Conservation (phyloP, 2,888 invertebrate species). For the Drosophila cyrtoloma region DNA sequence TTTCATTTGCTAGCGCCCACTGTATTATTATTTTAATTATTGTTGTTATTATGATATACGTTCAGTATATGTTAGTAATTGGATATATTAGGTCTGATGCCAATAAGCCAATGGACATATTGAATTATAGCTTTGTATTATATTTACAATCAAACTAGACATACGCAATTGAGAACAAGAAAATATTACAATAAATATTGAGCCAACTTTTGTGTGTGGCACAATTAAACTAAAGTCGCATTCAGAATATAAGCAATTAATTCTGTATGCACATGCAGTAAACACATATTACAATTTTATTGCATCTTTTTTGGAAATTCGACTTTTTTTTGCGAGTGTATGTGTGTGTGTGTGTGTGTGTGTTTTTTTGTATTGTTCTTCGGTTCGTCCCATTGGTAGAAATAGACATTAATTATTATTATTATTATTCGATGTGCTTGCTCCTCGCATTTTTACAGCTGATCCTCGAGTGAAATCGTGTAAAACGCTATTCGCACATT, state of each 20-base stretch:
- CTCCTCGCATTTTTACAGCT: conserved; percentile 35
- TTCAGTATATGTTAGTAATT: not conserved
- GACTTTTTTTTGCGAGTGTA: conserved; percentile 2
- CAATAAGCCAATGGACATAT: conserved; percentile 15
- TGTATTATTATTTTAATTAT: not conserved
- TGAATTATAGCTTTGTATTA: conserved; percentile 30
- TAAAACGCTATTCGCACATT: conserved; percentile 13
- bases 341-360: conserved; percentile 4
- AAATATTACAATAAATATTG: conserved; percentile 38
- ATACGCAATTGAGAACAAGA: conserved; percentile 38
- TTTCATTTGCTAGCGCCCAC: not conserved
- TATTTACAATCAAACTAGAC: conserved; percentile 47
- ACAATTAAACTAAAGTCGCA: conserved; percentile 42
- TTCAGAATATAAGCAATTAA: not conserved
- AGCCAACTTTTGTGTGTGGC: conserved; percentile 31
- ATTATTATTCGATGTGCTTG: conserved; percentile 35
- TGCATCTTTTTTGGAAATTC: conserved; percentile 21
- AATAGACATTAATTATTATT: conserved; percentile 23
- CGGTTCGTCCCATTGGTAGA: conserved; percentile 17
- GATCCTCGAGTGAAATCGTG: conserved; percentile 10
- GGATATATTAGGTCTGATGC: not conserved
- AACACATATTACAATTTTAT: conserved; percentile 53
- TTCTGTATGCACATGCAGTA: conserved; percentile 36
- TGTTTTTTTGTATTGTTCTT: conserved; percentile 23
- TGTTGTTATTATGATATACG: not conserved